Evolutionary conservation across 2,113 vertebrate species (phyloP).

Genomic region (Todiramphus chloris): DNA sequence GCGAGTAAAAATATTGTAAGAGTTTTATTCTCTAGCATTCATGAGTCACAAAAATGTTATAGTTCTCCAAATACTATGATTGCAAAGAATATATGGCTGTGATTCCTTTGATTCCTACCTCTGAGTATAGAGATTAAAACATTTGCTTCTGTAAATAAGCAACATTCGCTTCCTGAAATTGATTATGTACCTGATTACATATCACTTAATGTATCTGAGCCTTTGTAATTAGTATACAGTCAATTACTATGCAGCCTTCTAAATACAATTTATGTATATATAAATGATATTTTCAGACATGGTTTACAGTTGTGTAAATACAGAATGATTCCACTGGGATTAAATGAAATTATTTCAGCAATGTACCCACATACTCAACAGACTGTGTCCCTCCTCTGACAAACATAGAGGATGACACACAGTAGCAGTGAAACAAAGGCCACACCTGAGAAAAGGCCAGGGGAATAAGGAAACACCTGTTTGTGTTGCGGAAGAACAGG

Average conservation of each 20-base stretch:
- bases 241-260: neutral
- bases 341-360: neutral
- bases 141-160: conserved; percentile 52
- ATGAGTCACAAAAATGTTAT: neutral
- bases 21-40: neutral
- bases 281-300: neutral
- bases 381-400: neutral
- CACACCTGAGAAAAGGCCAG: conserved; percentile 12
- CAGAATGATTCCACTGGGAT: neutral
- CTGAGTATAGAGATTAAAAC: conserved; percentile 28
- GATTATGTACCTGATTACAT: conserved; percentile 20
- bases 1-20: neutral
- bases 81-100: neutral
- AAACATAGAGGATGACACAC: neutral
- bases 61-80: neutral
- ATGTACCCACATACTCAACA: neutral
- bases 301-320: neutral
- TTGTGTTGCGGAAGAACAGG: conserved; percentile 25
- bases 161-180: conserved; percentile 15
- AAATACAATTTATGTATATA: neutral
- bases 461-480: conserved; percentile 41
- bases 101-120: conserved; percentile 6
- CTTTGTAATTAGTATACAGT: neutral
- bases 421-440: conserved; percentile 19
- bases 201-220: neutral